A percentile compares a stretch with the other conserved stretches of the same genome.
These are phyloP conservation scores for Zygothrica quintamaculata DNA, from an alignment of 2,888 invertebrate species.

Conservation along the genomic window DNA sequence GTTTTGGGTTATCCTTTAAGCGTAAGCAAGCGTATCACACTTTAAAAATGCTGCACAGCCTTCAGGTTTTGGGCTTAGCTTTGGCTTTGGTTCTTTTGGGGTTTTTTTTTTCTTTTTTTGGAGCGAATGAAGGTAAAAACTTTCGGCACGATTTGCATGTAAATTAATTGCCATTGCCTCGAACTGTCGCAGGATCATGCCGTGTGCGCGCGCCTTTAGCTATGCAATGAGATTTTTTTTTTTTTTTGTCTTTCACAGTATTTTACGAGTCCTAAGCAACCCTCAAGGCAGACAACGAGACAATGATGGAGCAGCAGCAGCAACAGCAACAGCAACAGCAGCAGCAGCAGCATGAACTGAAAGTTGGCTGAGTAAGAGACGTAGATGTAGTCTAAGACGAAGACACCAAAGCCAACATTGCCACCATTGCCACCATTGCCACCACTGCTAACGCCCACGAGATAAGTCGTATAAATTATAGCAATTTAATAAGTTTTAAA, in stretches of 20 bases:
- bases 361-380: conserved; percentile 11
- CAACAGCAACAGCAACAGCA: conserved; percentile 2
- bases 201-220: conserved; percentile 48
- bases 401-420: neutral
- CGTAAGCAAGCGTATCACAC: conserved; percentile 27
- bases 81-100: too few relatives aligned
- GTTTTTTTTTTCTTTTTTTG: conserved; percentile 18
- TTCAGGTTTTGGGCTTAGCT: conserved; percentile 12
- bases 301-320: conserved; percentile 9
- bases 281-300: conserved; percentile 46
- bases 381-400: conserved; percentile 10
- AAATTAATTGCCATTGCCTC: conserved; percentile 81
- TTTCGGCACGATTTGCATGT: conserved; percentile 81
- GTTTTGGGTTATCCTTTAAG: conserved; percentile 41
- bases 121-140: conserved; percentile 39
- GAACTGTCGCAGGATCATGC: conserved; percentile 68
- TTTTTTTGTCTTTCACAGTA: conserved; percentile 3
- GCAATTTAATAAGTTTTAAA: conserved; percentile 84
- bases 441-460: conserved; percentile 43
- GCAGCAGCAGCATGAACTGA: neutral
- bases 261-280: conserved; percentile 63
- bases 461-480: conserved; percentile 84
- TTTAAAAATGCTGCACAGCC: conserved; percentile 42
- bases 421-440: neutral
- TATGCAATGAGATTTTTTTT: conserved; percentile 60